A percentile compares a stretch with the other conserved stretches of the same genome.
Evolutionary conservation across 2,888 invertebrate species (phyloP).

Genomic region (Macrostomum cliftonense): DNA sequence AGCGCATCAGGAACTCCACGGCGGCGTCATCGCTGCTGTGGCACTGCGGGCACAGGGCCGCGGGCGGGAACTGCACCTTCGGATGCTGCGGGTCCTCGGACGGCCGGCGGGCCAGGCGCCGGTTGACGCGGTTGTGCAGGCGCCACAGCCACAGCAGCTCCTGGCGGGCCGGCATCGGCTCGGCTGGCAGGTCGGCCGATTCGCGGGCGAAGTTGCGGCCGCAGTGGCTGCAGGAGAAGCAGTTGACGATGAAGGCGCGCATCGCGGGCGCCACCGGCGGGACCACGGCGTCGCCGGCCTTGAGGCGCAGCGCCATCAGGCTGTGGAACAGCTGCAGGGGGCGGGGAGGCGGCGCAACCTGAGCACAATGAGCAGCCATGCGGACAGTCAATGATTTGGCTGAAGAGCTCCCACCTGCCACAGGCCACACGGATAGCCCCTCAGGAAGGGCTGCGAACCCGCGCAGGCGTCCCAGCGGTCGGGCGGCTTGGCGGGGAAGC

Average conservation of each 20-base stretch:
- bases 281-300: slow-evolving; percentile 11
- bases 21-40: slow-evolving; percentile 1
- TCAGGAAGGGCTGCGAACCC: slow-evolving; percentile 3
- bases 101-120: slow-evolving; percentile 3
- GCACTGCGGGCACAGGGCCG: slow-evolving; percentile 4
- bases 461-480: slow-evolving; percentile 3
- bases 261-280: slow-evolving; percentile 11
- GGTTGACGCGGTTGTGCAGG: slow-evolving; percentile 9
- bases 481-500: too few relatives aligned
- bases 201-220: slow-evolving; percentile 9
- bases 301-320: slow-evolving; percentile 4
- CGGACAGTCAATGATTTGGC: too few relatives aligned
- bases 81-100: slow-evolving; percentile 9
- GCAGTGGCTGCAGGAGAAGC: slow-evolving; percentile 9
- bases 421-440: slow-evolving; percentile 11
- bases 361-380: too few relatives aligned
- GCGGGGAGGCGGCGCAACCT: too few relatives aligned
- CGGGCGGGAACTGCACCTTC: slow-evolving; percentile 5
- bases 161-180: background rate
- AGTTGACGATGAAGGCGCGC: slow-evolving; percentile 1
- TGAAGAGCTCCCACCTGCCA: slow-evolving; percentile 7
- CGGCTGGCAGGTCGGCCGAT: background rate
- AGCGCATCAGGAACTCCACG: slow-evolving; percentile 4
- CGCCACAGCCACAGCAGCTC: slow-evolving; percentile 5
- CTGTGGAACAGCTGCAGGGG: slow-evolving; percentile 4